Base-by-base conservation (phyloP, 2,797 vertebrate genomes). In the Brachymystax lenok region DNA sequence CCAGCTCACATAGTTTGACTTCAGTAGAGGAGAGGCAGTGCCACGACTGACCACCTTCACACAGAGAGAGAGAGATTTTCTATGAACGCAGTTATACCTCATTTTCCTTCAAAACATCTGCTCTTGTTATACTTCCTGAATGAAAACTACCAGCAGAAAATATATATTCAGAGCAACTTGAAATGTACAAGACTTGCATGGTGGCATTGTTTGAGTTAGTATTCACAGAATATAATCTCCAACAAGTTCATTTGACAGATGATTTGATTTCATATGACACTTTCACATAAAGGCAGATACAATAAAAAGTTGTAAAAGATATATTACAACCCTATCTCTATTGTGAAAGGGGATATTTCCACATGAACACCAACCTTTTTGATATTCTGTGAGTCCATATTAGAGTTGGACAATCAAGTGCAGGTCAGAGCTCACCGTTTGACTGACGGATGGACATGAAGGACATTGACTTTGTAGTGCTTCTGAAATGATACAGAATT, bases 41-140 rank as follows among this genome's bases (percentile, higher is more conserved):
- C 3, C 69, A 54, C 19, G 63, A 74, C 59, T 75, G 27, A 74
- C 73, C 83, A 80, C 79, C 85, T 86, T 3, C 80, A 94, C 94
- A 83, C 1, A 85, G 50, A 85, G 77, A 5, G 52, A 69, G 52
- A 78, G 66, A 16, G 12, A 76, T 63, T 24, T 61, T 63, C 4
- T 63, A 63, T 63, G 59, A 63, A 21, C 10, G 21, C 59, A 63
- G 21, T 63, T 63, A 13, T 24, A 63, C 21, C 21, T 63, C 21
- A 7, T 27, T 24, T 63, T 63, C 59, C 59, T 63, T 63, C 59
- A 63, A 63, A 27, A 63, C 59, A 63, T 13, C n/a, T 13, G 59
- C 59, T 12, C n/a, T 24, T 24, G 59, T 63, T 24, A 21, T 27
- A 63, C 59, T 63, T 63, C 59, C 59, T 63, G 59, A 63, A 63